These are phyloP conservation scores for Aphaenogaster ashmeadi DNA, from an alignment of 1,140 invertebrate genomes.

Conservation along the genomic window DNA sequence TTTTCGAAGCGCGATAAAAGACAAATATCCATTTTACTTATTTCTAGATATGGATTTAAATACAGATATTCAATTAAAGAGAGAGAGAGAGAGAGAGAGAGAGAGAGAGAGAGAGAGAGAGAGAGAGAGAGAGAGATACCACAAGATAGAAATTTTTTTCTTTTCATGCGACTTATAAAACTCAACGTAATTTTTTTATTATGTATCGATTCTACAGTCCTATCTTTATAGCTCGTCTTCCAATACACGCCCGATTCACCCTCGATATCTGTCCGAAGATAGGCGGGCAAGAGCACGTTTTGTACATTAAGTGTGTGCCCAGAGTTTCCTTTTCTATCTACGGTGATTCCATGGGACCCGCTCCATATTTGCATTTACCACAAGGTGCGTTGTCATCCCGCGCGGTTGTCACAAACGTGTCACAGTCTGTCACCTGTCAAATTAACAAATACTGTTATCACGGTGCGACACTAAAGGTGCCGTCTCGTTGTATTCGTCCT, in stretches of 20 bases:
- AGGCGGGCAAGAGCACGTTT: conserved; percentile 60
- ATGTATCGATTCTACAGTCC: conserved; percentile 15
- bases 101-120: too few species aligned
- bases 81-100: too few species aligned
- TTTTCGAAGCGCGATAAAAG: background rate
- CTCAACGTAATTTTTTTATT: conserved; percentile 29
- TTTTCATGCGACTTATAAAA: background rate
- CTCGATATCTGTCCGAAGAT: conserved; percentile 70
- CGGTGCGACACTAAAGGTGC: conserved; percentile 26
- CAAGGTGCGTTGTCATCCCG: conserved; percentile 77
- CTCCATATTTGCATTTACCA: conserved; percentile 78
- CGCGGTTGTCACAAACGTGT: conserved; percentile 69
- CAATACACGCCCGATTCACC: conserved; percentile 67
- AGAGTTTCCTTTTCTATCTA: conserved; percentile 70
- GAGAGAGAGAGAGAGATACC: too few species aligned
- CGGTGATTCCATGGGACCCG: conserved; percentile 69
- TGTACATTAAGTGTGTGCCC: conserved; percentile 65
- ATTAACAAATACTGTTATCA: conserved; percentile 79
- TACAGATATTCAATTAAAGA: background rate
- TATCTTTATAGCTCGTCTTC: conserved; percentile 63
- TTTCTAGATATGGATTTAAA: background rate
- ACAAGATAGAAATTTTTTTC: background rate
- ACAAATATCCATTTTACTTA: background rate
- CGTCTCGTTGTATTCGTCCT: background rate
- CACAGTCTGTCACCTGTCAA: conserved; percentile 78